Base-by-base conservation (phyloP, 2,797 vertebrate genomes). In the Epinephelus awoara region DNA sequence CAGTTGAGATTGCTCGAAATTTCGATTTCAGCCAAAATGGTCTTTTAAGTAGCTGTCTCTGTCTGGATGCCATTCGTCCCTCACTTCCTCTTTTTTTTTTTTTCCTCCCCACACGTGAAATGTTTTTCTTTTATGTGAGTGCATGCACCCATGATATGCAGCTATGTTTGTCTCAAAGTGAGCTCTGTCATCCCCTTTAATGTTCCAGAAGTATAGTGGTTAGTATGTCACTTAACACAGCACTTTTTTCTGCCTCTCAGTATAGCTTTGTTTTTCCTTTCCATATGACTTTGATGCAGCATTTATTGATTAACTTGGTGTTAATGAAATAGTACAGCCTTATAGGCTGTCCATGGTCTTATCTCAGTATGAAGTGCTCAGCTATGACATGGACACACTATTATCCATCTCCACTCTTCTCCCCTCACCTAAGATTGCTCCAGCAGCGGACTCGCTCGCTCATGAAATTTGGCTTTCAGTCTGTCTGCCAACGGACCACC, bases 1-100 rank as follows among this genome's bases (percentile, higher is more conserved):
- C 77, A 89, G 80, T 90, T 83, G 87, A 88, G 85, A 91, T 92
- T 89, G 87, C 86, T 92, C 84, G 77, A 85, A 86, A 89, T 89
- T 90, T 92, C 58, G 40, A 91, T 90, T 90, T 74, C 61, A 83
- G 84, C 68, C 86, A 85, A 84, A 92, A 89, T 83, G 85, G 67
- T 76, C 67, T 88, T 88, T 86, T 91, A 89, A 91, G 85, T 90
- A 88, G 78, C 79, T 82, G 57, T 81, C 67, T 84, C 66, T 85
- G 67, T 80, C 78, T 85, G 72, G 63, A 85, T 86, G 82, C 67
- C 64, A 77, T 85, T 88, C 9, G 70, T 85, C 76, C 78, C 54
- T 81, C 70, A 67, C 57, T 69, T 75, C 52, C 67, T 72, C 2
- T 1, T 61, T 61, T 19, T 27, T 61, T 19, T 27, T 0, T 3